Evolutionary conservation across 1,140 invertebrate species (phyloP), one percentile per base, ranked within the genome.

Genomic region (Penaeus vannamei): DNA sequence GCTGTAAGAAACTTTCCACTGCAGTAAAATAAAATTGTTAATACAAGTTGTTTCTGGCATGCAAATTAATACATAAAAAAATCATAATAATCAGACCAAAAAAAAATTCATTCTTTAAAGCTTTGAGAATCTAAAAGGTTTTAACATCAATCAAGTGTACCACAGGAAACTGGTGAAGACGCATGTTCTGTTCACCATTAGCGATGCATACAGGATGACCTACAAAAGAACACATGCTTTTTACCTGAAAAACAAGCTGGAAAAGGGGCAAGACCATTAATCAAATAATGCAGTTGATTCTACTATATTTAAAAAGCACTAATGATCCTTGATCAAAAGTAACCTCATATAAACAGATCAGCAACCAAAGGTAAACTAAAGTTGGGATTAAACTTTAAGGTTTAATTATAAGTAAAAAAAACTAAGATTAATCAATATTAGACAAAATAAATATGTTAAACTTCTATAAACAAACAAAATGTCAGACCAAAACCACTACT

Each of bases 321-420:
- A 17, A 53, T 76, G 17, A 76, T n/a, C 23, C 23, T 26, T 72
- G 23, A 72, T 76, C 23, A 29, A 76, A 29, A 29, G 72, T 76
- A 29, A 76, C 29, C 72, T 26, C 8, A 29, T 76, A 32, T 32
- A 76, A 76, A 36, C 26, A 59, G 46, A 81, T 60, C 77, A 32
- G 77, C 77, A 80, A 80, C 77, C 77, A 46, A 80, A 46, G 20
- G 53, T 22, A 80, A 53, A 26, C 32, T 80, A 80, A 79, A 19
- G 46, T 81, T 22, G 59, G 42, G 36, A 59, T 46, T 46, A 81
- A 36, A 79, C 2, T 46, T 59, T 59, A 23, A 29, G 14, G 60
- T 81, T 59, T 59, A 36, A 59, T 53, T 29, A 59, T 53, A 46
- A 81, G 79, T 22, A 26, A 81, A 29, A 59, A 59, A 81, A 81